A percentile compares a stretch with the other conserved stretches of the same genome.
These are phyloP conservation scores for Amorpha juglandis DNA, from an alignment of 2,888 invertebrate species.

Conservation along the genomic window DNA sequence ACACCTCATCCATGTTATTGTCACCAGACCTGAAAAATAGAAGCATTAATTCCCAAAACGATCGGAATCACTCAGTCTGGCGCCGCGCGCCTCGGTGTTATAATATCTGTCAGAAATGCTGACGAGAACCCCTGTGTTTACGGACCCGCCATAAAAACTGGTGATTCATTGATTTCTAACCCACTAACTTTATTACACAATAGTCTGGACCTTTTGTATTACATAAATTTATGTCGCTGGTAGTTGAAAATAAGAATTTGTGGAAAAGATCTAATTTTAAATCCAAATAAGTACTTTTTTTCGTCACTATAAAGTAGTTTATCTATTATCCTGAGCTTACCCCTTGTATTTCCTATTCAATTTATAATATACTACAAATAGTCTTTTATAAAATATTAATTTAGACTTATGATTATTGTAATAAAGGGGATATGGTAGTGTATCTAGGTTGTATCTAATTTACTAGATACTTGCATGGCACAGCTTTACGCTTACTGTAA, in stretches of 20 bases:
- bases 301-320: no score
- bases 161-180: conserved; percentile 39
- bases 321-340: no score
- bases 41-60: conserved; percentile 14
- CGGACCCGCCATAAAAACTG: conserved; percentile 36
- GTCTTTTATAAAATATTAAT: background rate
- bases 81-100: conserved; percentile 8
- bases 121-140: conserved; percentile 32
- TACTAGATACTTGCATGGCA: no score
- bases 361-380: no score
- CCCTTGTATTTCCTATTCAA: no score
- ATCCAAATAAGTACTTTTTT: background rate
- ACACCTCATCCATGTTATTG: background rate
- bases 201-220: conserved; percentile 30
- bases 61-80: conserved; percentile 7
- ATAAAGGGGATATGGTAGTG: no score
- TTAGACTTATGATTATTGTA: no score
- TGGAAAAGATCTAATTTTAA: background rate
- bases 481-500: no score
- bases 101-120: conserved; percentile 14
- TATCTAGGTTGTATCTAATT: no score
- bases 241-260: background rate
- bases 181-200: conserved; percentile 35
- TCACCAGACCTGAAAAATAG: conserved; percentile 19
- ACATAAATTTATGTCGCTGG: conserved; percentile 4